phyloP scores from a whole-genome alignment of 92 coral and sea anemone genomes.

The Parazoanthus atlanticus region DNA sequence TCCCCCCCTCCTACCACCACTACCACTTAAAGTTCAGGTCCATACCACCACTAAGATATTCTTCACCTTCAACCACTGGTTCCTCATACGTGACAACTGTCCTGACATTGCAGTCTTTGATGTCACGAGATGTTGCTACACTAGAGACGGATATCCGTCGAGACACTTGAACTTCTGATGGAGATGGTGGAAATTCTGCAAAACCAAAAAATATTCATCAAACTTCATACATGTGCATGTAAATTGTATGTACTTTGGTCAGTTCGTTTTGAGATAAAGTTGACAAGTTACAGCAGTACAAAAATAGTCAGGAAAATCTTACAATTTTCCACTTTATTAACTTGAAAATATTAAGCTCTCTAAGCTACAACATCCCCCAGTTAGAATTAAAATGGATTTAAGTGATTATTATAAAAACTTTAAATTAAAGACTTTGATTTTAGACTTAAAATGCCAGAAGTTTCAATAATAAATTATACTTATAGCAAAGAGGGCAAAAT shows the following conservation, averaged over 20 bases:
- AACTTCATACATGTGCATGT: background rate
- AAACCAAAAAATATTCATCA: background rate
- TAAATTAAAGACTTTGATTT: too few relatives aligned
- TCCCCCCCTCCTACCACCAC: background rate
- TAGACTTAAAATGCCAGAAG: too few relatives aligned
- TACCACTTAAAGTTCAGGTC: background rate
- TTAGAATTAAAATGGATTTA: too few relatives aligned
- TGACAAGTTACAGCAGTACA: too few relatives aligned
- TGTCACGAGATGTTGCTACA: conserved; percentile 50
- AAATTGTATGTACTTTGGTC: background rate
- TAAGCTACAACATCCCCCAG: too few relatives aligned
- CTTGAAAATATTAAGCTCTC: too few relatives aligned
- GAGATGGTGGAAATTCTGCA: conserved; percentile 35
- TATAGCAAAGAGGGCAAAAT: too few relatives aligned
- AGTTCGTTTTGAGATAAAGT: background rate
- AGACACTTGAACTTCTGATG: conserved; percentile 40
- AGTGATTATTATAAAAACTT: too few relatives aligned
- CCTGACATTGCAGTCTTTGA: conserved; percentile 16
- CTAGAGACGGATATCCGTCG: conserved; percentile 66
- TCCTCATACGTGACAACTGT: conserved; percentile 32
- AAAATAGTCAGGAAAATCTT: too few relatives aligned
- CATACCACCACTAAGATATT: background rate
- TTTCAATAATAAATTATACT: too few relatives aligned
- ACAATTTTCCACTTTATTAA: too few relatives aligned
- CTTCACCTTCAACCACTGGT: conserved; percentile 19